Evolutionary conservation across 2,113 vertebrate genomes (phyloP), one percentile per base, ranked within the genome.

Genomic region (Myotis lucifugus): DNA sequence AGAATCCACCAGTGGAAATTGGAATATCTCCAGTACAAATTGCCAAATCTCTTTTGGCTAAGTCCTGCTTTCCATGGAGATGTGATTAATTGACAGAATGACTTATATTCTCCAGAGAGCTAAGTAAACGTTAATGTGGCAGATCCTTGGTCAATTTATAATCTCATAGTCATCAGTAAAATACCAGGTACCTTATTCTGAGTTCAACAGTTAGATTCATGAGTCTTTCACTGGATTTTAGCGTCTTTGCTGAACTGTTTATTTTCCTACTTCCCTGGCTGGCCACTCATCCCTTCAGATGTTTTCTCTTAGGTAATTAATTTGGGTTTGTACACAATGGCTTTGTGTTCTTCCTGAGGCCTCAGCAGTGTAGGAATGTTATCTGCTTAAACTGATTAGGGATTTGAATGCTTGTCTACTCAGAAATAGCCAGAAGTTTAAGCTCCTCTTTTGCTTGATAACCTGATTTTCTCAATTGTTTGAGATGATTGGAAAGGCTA

Each of bases 381-480:
- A 29, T 96, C 96, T 91, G 1, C 90, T 97, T 94, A 96, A 92
- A 96, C 50, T 95, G 92, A 96, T 93, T 88, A 94, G 85, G 73
- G 23, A 95, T 93, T 94, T 88, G 91, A 94, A 85, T 23, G 21
- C 72, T 83, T 90, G 95, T 82, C 74, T 95, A 19, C 66, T 96
- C 72, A 88, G 74, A 89, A 84, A 29, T 1, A 88, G 86, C 84
- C 84, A 90, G 95, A 96, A 95, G 67, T 32, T 32, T 90, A 5
- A 95, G 85, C 92, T 88, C 94, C 85, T 42, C 50, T 86, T 97
- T 95, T 66, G 90, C 86, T 90, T 96, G 82, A 76, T 86, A 90
- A 96, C 92, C 91, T 97, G 96, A 90, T 79, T 97, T 97, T 95
- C 96, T 82, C 90, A 94, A 50, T 54, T 73, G 32, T 88, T 97